A percentile compares a stretch with the other conserved stretches of the same genome.
phyloP scores from a whole-genome alignment of 1,140 invertebrate species.

The Magallana angulata region DNA sequence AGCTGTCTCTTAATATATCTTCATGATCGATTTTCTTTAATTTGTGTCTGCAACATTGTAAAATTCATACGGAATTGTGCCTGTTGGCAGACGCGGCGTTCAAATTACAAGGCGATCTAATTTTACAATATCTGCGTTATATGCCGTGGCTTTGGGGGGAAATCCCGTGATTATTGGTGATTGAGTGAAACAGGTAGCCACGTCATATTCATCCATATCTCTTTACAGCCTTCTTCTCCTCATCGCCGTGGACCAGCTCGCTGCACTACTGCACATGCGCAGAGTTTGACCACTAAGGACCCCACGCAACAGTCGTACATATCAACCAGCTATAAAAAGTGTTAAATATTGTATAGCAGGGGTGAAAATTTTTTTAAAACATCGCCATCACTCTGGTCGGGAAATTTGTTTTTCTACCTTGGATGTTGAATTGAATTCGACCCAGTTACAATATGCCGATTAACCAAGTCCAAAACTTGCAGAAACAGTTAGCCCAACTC shows the following conservation, averaged over 20 bases:
- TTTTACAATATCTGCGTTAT: slow-evolving; percentile 33
- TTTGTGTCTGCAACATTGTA: slow-evolving; percentile 33
- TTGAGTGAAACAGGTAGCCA: slow-evolving; percentile 2
- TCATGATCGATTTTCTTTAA: slow-evolving; percentile 36
- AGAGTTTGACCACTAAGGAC: background rate
- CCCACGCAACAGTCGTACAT: background rate
- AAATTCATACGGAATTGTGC: slow-evolving; percentile 29
- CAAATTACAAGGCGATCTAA: slow-evolving; percentile 19
- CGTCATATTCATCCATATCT: slow-evolving; percentile 9
- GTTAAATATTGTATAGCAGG: background rate
- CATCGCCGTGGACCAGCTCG: background rate
- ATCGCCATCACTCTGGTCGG: background rate
- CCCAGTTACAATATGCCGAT: slow-evolving; percentile 42
- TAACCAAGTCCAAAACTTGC: slow-evolving; percentile 77
- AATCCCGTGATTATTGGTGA: slow-evolving; percentile 26
- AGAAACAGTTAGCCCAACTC: slow-evolving; percentile 79
- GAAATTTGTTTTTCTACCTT: background rate
- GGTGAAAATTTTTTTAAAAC: no score
- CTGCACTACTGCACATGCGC: slow-evolving; percentile 5
- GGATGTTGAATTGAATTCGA: background rate
- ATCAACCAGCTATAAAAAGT: background rate
- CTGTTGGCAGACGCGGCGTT: slow-evolving; percentile 21
- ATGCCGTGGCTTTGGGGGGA: slow-evolving; percentile 13
- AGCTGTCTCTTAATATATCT: slow-evolving; percentile 27
- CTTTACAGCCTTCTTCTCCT: background rate